phyloP scores from a whole-genome alignment of 1,140 invertebrate species.

The Caligus rogercresseyi region DNA sequence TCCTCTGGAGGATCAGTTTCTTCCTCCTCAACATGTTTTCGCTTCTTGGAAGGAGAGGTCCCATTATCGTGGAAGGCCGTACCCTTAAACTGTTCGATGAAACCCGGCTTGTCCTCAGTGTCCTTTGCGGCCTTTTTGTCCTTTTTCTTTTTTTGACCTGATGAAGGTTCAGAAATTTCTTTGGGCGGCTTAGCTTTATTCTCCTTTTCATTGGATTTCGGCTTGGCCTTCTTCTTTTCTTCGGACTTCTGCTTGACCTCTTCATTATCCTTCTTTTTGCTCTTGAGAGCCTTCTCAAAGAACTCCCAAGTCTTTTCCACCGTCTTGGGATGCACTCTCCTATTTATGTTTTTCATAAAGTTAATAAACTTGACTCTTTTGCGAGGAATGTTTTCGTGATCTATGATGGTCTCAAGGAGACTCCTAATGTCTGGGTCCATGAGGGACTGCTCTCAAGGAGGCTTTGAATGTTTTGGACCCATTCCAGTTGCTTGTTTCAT shows the following conservation, averaged over 20 bases:
- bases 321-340: constrained; percentile 25
- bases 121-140: neutral
- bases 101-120: neutral
- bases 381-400: constrained; percentile 69
- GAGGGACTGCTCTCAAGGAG: constrained; percentile 41
- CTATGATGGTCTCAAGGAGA: constrained; percentile 49
- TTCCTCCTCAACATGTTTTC: constrained; percentile 20
- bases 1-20: constrained; percentile 1
- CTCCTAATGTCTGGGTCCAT: constrained; percentile 37
- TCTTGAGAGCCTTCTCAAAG: constrained; percentile 20
- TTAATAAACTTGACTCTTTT: constrained; percentile 70
- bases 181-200: constrained; percentile 18
- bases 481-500: constrained; percentile 73
- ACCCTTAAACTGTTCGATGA: neutral
- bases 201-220: constrained; percentile 13
- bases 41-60: neutral
- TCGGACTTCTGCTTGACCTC: neutral
- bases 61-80: neutral
- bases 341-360: constrained; percentile 31
- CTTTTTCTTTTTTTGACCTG: neutral
- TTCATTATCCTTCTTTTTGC: neutral
- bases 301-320: constrained; percentile 27
- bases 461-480: constrained; percentile 60
- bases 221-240: neutral
- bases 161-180: neutral